Percentiles rank a stretch among this genome's conserved stretches.
phyloP scores from a whole-genome alignment of 2,113 vertebrate species.

The Tenrec ecaudatus region DNA sequence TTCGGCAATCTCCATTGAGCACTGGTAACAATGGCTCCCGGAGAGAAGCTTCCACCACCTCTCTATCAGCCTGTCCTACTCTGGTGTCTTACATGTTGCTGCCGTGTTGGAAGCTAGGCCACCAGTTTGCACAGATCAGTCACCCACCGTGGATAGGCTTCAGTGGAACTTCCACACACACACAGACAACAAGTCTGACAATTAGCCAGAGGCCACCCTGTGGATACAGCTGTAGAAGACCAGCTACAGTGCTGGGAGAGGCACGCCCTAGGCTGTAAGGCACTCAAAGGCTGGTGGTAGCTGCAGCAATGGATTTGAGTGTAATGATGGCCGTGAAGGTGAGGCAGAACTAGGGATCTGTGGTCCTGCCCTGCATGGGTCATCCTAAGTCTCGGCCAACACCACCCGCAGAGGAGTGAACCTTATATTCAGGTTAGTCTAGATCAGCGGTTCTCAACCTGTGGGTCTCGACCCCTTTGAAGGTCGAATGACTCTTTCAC shows the following conservation, averaged over 20 bases:
- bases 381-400: not conserved
- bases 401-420: not conserved
- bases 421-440: not conserved
- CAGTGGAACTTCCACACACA: not conserved
- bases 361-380: not conserved
- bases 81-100: not conserved
- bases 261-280: too few species aligned
- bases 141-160: not conserved
- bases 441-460: not conserved
- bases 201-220: not conserved
- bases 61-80: not conserved
- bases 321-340: not conserved
- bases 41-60: not conserved
- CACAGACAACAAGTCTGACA: too few species aligned
- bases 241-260: not conserved
- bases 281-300: too few species aligned
- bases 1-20: not conserved
- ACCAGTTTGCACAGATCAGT: not conserved
- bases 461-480: too few species aligned
- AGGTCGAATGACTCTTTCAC: too few species aligned
- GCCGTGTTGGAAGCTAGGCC: not conserved
- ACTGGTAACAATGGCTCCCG: not conserved
- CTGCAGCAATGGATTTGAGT: not conserved
- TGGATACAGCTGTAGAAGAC: not conserved
- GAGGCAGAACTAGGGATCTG: not conserved